phyloP scores from a whole-genome alignment of 2,888 invertebrate species.

The Dromius quadrimaculatus region DNA sequence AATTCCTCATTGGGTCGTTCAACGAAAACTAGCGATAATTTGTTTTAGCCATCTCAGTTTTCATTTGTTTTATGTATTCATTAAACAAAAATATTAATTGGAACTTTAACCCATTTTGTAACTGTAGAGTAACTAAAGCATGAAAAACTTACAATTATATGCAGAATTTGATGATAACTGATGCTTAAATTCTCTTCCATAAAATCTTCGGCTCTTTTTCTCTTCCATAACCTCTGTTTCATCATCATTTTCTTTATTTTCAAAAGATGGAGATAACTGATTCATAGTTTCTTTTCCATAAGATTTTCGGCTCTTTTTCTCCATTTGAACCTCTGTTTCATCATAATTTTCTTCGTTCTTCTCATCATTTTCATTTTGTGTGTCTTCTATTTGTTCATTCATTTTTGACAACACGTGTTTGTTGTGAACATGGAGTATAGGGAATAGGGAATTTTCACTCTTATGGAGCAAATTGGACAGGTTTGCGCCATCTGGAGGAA shows the following conservation, averaged over 20 bases:
- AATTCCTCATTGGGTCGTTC: too few relatives aligned
- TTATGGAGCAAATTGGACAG: too few relatives aligned
- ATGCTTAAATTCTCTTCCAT: slow-evolving; percentile 72
- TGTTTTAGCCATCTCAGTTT: too few relatives aligned
- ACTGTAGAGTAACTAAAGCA: neutral
- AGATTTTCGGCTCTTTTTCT: slow-evolving; percentile 65
- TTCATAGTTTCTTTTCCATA: slow-evolving; percentile 73
- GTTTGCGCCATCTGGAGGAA: too few relatives aligned
- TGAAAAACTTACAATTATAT: slow-evolving; percentile 69
- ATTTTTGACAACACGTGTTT: neutral
- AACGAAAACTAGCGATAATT: too few relatives aligned
- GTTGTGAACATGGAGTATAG: too few relatives aligned
- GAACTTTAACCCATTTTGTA: too few relatives aligned
- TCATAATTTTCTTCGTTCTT: slow-evolving; percentile 13
- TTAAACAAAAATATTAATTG: too few relatives aligned
- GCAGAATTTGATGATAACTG: slow-evolving; percentile 70
- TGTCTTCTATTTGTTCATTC: neutral
- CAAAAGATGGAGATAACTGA: slow-evolving; percentile 69
- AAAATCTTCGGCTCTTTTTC: slow-evolving; percentile 66
- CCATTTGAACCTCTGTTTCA: neutral
- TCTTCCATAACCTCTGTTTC: neutral
- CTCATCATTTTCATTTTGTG: slow-evolving; percentile 4
- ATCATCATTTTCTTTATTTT: slow-evolving; percentile 63
- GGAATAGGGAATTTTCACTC: too few relatives aligned
- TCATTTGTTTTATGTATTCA: too few relatives aligned